These are phyloP conservation scores for Neodon shergylaensis DNA, from an alignment of 2,113 vertebrate genomes.

Conservation along the genomic window DNA sequence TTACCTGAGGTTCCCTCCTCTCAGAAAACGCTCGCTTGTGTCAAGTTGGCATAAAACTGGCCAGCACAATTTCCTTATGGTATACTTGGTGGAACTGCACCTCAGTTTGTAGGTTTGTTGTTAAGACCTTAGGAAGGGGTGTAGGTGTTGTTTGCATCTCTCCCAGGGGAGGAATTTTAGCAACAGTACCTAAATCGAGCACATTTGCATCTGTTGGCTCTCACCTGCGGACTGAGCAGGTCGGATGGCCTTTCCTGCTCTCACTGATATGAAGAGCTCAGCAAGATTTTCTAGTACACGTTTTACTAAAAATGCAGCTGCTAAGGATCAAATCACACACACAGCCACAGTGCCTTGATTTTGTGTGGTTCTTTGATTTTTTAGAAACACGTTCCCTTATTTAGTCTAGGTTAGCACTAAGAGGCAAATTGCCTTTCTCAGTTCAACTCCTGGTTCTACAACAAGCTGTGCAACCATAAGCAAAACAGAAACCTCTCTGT, in stretches of 20 bases:
- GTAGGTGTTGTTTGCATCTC: neutral
- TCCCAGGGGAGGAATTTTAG: neutral
- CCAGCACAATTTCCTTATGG: neutral
- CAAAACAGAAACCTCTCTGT: neutral
- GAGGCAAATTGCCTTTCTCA: neutral
- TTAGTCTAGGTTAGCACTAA: neutral
- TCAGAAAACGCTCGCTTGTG: neutral
- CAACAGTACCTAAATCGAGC: neutral
- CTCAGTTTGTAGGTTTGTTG: neutral
- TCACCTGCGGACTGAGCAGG: neutral
- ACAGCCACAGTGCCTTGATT: neutral
- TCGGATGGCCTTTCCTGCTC: neutral
- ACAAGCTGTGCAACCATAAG: neutral
- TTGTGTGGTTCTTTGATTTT: neutral
- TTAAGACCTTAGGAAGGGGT: neutral
- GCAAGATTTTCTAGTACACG: neutral
- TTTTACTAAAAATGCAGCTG: neutral
- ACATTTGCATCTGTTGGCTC: neutral
- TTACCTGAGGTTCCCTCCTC: neutral
- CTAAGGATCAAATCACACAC: neutral
- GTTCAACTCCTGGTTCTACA: neutral
- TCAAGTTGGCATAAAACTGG: neutral
- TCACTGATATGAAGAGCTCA: neutral
- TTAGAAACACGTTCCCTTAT: neutral
- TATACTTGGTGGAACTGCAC: neutral